A percentile compares a stretch with the other conserved stretches of the same genome.
Evolutionary conservation across 2,797 vertebrate species (phyloP).

Genomic region (Pangasius sanitwongsei): DNA sequence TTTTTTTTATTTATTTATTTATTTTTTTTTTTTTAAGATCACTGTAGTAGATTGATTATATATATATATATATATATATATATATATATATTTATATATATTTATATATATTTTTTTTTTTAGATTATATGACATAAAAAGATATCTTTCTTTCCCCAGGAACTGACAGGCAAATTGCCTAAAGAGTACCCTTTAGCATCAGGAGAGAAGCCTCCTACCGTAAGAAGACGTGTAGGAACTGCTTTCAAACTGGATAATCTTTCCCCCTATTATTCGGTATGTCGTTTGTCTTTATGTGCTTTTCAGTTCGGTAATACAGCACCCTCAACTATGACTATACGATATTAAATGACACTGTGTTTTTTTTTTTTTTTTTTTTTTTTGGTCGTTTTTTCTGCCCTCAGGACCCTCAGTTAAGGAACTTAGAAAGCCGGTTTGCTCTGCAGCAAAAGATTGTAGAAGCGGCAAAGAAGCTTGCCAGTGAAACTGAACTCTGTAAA

Average conservation of each 20-base stretch:
- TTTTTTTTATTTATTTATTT: no score
- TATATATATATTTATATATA: no score
- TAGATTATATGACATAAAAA: neutral
- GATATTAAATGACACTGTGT: neutral
- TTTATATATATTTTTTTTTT: no score
- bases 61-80: no score
- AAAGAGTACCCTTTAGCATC: conserved; percentile 87
- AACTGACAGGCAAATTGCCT: conserved; percentile 89
- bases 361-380: neutral
- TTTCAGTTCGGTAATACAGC: neutral
- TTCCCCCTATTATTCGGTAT: conserved; percentile 84
- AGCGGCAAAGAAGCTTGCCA: conserved; percentile 88
- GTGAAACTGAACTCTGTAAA: conserved; percentile 86
- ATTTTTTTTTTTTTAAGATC: neutral
- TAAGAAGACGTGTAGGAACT: conserved; percentile 87
- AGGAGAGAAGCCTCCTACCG: conserved; percentile 86
- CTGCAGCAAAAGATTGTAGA: conserved; percentile 95
- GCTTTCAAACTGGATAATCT: conserved; percentile 90
- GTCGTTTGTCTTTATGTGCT: conserved; percentile 12
- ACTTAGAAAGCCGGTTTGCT: conserved; percentile 89
- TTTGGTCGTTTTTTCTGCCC: neutral
- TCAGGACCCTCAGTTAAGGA: conserved; percentile 88
- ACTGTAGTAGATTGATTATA: neutral
- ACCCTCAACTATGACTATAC: neutral
- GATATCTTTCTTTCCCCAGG: conserved; percentile 68